Conservation (phyloP, 2,888 invertebrate genomes). For the Eupelmus urozonus region DNA sequence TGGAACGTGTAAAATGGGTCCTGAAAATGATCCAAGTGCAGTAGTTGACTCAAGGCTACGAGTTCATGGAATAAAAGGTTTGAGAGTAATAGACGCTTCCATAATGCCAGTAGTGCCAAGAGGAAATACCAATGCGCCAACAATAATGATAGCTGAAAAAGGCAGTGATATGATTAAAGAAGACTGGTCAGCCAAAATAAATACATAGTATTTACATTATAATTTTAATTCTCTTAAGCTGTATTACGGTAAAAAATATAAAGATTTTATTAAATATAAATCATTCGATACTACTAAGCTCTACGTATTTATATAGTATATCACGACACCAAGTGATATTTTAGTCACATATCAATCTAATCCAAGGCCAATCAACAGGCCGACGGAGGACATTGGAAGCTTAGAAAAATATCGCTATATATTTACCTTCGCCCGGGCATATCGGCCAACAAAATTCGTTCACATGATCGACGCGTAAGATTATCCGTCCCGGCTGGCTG, state of each 20-base stretch:
- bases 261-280: not conserved
- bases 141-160: constrained; percentile 23
- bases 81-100: constrained; percentile 25
- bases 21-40: constrained; percentile 68
- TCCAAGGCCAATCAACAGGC: not conserved
- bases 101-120: constrained; percentile 12
- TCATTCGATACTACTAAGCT: not conserved
- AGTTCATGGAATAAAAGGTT: not conserved
- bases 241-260: not conserved
- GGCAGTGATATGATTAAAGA: constrained; percentile 24
- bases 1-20: constrained; percentile 77
- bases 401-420: constrained; percentile 37
- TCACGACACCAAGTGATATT: not conserved
- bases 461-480: constrained; percentile 34
- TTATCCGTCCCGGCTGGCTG: not conserved
- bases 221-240: too few relatives aligned
- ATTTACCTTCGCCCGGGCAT: constrained; percentile 14
- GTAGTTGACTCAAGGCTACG: constrained; percentile 69
- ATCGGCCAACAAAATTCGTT: constrained; percentile 14
- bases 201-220: too few relatives aligned
- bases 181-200: not conserved
- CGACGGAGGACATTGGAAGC: constrained; percentile 21
- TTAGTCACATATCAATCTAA: not conserved
- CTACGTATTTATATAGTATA: not conserved
- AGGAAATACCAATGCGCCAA: constrained; percentile 7